Conservation (phyloP, 2,888 invertebrate genomes). For the Eueremaeus valkanovi region DNA sequence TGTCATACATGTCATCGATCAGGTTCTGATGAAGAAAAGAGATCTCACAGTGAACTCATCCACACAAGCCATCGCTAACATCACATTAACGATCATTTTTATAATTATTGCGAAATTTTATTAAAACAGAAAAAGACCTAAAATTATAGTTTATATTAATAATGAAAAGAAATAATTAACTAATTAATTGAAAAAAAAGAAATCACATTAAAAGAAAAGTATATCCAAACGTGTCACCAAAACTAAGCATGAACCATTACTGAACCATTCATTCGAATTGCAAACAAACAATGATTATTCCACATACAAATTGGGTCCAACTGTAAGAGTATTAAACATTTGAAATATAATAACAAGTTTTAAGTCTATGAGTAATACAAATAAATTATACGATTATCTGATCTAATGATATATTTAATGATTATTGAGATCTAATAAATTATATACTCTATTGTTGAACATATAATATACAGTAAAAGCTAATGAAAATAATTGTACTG, state of each 20-base stretch:
- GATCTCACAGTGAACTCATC: constrained; percentile 61
- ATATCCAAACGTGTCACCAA: neutral
- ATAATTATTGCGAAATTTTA: constrained; percentile 31
- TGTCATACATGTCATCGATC: constrained; percentile 88
- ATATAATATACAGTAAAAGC: neutral
- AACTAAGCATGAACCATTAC: neutral
- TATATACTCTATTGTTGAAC: neutral
- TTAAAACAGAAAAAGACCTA: constrained; percentile 22
- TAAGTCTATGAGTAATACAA: neutral
- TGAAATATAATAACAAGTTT: neutral
- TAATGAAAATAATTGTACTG: too few relatives aligned
- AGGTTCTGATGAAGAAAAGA: constrained; percentile 74
- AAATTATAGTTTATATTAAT: constrained; percentile 18
- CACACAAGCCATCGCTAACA: constrained; percentile 5
- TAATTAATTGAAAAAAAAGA: neutral
- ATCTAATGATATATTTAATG: neutral
- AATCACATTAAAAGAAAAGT: neutral
- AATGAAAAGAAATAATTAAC: neutral
- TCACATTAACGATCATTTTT: constrained; percentile 24
- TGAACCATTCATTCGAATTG: neutral
- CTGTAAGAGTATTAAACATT: neutral
- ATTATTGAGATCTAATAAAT: neutral
- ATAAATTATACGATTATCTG: neutral
- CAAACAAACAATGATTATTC: constrained; percentile 11
- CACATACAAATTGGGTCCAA: constrained; percentile 31